A percentile compares a stretch with the other conserved stretches of the same genome.
phyloP scores from a whole-genome alignment of 2,113 vertebrate species.

The Cynocephalus volans region DNA sequence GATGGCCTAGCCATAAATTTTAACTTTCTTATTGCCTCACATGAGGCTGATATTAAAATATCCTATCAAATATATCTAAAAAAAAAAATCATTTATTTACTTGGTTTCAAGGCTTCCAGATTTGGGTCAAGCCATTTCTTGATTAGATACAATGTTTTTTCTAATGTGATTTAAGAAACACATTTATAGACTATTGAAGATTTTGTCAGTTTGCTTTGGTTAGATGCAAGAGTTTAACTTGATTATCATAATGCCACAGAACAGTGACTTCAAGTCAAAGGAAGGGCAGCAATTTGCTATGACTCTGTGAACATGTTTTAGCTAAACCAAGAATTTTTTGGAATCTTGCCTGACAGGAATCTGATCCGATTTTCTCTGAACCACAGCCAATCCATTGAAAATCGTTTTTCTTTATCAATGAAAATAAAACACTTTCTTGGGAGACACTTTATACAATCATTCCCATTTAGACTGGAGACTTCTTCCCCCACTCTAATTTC shows the following conservation, averaged over 20 bases:
- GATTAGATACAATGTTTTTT: background rate
- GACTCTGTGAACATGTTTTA: constrained; percentile 41
- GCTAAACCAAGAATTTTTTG: background rate
- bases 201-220: background rate
- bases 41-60: background rate
- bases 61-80: background rate
- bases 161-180: constrained; percentile 17
- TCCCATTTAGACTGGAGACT: background rate
- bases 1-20: background rate
- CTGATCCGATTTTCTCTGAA: background rate
- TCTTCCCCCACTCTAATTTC: constrained; percentile 44
- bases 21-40: constrained; percentile 28
- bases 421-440: constrained; percentile 48
- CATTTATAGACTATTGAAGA: background rate
- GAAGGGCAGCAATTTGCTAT: background rate
- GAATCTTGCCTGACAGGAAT: constrained; percentile 36
- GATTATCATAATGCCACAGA: background rate
- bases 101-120: background rate
- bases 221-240: background rate
- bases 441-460: constrained; percentile 25
- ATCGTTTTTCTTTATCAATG: constrained; percentile 29
- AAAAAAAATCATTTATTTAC: constrained; percentile 4
- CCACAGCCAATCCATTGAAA: background rate
- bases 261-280: background rate
- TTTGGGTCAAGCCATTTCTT: background rate